phyloP scores from a whole-genome alignment of 35 echinoderm and acorn worm genomes.

The Apostichopus californicus region DNA sequence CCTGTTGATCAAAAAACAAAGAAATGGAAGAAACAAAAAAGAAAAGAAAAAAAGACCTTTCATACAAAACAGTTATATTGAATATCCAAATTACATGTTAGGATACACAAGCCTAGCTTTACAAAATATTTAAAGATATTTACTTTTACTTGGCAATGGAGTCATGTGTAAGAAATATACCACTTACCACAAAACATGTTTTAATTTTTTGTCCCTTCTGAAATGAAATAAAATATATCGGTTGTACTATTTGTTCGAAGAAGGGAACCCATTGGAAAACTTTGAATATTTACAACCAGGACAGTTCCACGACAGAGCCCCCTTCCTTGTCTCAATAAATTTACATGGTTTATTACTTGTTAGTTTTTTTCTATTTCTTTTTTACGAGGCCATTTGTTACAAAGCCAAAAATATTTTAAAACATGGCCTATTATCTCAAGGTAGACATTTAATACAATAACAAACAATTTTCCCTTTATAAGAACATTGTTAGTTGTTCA shows the following conservation, averaged over 20 bases:
- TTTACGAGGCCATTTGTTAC: too few relatives aligned
- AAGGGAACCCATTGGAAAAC: background rate
- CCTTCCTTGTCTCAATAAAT: too few relatives aligned
- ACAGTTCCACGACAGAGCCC: background rate
- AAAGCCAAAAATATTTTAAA: background rate
- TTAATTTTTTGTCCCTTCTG: background rate
- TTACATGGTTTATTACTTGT: background rate
- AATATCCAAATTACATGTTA: slow-evolving; percentile 7
- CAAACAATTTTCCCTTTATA: too few relatives aligned
- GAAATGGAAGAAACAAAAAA: background rate
- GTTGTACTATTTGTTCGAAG: background rate
- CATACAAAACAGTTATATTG: slow-evolving; percentile 10
- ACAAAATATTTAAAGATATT: background rate
- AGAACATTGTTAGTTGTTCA: too few relatives aligned
- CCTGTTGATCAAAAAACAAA: background rate
- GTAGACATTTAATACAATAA: background rate
- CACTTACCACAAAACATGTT: background rate
- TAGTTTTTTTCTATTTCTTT: too few relatives aligned
- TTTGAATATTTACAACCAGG: slow-evolving; percentile 4
- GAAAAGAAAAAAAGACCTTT: background rate
- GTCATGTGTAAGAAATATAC: background rate
- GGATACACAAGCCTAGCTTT: slow-evolving; percentile 11
- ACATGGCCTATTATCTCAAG: background rate
- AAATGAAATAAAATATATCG: background rate
- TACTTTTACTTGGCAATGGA: background rate